Percentiles rank a stretch among this genome's conserved stretches.
Evolutionary conservation across 1,140 invertebrate species (phyloP).

Genomic region (Bursaphelenchus mucronatus): DNA sequence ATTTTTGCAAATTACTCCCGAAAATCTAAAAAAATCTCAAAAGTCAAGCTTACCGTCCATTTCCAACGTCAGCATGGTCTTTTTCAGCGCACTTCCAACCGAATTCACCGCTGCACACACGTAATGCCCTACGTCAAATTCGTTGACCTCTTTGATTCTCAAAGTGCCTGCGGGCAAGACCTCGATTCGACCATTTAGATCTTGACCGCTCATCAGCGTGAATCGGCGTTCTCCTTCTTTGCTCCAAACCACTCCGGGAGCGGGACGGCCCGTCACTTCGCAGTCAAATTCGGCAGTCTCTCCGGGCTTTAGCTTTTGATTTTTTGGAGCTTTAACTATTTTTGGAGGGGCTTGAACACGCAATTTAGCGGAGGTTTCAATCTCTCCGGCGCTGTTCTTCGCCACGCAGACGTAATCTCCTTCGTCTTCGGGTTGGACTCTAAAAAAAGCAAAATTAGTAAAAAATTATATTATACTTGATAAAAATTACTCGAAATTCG

Average conservation of each 20-base stretch:
- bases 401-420: slow-evolving; percentile 42
- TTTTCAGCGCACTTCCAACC: slow-evolving; percentile 41
- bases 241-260: slow-evolving; percentile 44
- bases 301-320: slow-evolving; percentile 30
- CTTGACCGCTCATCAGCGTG: slow-evolving; percentile 37
- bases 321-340: slow-evolving; percentile 36
- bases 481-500: no score
- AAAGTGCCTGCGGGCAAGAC: slow-evolving; percentile 40
- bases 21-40: no score
- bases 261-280: slow-evolving; percentile 38
- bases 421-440: slow-evolving; percentile 42
- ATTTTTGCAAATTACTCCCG: no score
- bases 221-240: slow-evolving; percentile 48
- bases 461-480: slow-evolving; percentile 9
- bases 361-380: slow-evolving; percentile 35
- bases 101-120: slow-evolving; percentile 46
- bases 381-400: slow-evolving; percentile 41
- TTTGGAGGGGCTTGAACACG: slow-evolving; percentile 42
- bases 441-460: slow-evolving; percentile 20
- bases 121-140: slow-evolving; percentile 34
- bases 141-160: slow-evolving; percentile 36
- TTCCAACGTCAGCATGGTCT: slow-evolving; percentile 33
- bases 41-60: slow-evolving; percentile 29
- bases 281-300: slow-evolving; percentile 42
- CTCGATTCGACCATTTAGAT: slow-evolving; percentile 44